Evolutionary conservation across 2,797 vertebrate genomes (phyloP).

Genomic region (Pangasius larnaudii): DNA sequence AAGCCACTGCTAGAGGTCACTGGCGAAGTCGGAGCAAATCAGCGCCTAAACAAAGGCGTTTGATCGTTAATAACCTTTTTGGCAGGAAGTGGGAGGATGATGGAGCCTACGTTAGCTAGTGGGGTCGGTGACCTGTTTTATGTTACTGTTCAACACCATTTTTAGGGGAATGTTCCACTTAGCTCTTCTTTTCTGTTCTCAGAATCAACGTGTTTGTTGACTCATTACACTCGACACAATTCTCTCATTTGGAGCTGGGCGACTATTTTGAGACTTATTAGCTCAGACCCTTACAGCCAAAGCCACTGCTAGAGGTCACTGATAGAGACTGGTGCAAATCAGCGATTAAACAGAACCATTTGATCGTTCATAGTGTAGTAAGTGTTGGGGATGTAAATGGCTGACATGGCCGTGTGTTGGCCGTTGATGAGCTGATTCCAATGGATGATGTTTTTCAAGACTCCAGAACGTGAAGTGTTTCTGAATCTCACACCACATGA

Average conservation of each 20-base stretch:
- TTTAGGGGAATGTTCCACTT: background rate
- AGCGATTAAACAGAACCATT: background rate
- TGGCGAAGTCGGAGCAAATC: slow-evolving; percentile 38
- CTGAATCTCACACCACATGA: background rate
- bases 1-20: slow-evolving; percentile 54
- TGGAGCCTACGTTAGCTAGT: background rate
- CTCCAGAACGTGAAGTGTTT: background rate
- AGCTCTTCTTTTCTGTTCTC: slow-evolving; percentile 36
- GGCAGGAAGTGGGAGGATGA: background rate
- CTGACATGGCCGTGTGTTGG: background rate
- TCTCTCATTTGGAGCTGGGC: slow-evolving; percentile 65
- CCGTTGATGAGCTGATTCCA: background rate
- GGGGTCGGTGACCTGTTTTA: background rate
- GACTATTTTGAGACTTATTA: slow-evolving; percentile 76
- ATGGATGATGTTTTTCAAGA: background rate
- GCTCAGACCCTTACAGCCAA: slow-evolving; percentile 63
- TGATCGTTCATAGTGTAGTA: background rate
- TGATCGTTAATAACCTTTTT: background rate
- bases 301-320: slow-evolving; percentile 67
- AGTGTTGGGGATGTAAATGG: background rate
- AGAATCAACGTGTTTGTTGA: slow-evolving; percentile 52
- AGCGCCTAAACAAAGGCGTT: background rate
- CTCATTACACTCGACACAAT: slow-evolving; percentile 62
- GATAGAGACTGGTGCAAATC: background rate
- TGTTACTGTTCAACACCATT: background rate